Evolutionary conservation across 2,797 vertebrate species (phyloP).

Genomic region (Diglossa cyanea): DNA sequence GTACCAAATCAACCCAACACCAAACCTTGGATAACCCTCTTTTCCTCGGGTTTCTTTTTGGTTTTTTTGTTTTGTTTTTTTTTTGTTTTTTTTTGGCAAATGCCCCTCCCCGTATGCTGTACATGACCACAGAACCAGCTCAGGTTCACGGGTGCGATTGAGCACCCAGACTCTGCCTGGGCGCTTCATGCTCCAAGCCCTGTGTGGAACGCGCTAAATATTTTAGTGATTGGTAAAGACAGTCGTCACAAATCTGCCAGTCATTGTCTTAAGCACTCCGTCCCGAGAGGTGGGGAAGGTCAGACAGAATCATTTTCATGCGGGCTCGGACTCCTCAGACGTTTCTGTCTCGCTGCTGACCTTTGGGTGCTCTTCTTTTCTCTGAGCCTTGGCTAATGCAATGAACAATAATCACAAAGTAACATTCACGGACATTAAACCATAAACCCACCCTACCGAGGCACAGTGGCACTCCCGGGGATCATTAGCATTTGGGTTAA

Average conservation of each 20-base stretch:
- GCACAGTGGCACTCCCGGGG: background rate
- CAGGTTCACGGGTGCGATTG: fast-evolving
- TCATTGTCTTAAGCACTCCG: background rate
- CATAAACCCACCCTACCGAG: background rate
- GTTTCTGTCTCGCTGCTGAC: background rate
- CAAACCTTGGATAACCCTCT: background rate
- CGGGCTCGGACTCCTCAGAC: background rate
- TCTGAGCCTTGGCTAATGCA: background rate
- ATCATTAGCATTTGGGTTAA: background rate
- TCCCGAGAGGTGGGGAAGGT: background rate
- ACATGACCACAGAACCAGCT: fast-evolving
- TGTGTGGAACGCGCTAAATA: fast-evolving
- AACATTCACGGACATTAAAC: background rate
- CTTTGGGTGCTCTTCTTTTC: conserved; percentile 8
- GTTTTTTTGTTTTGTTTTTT: too few relatives aligned
- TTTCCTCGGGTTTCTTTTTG: too few relatives aligned
- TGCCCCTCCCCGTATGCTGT: background rate
- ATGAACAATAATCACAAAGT: conserved; percentile 47
- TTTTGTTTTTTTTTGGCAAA: background rate
- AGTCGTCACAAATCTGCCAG: background rate
- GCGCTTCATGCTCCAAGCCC: background rate
- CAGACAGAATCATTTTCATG: background rate
- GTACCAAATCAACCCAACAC: fast-evolving
- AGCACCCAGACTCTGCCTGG: fast-evolving
- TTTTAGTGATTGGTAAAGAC: background rate